Percentiles rank a stretch among this genome's conserved stretches.
Conservation (phyloP, 2,888 invertebrate species). For the Chalcosyrphus nemorum region DNA sequence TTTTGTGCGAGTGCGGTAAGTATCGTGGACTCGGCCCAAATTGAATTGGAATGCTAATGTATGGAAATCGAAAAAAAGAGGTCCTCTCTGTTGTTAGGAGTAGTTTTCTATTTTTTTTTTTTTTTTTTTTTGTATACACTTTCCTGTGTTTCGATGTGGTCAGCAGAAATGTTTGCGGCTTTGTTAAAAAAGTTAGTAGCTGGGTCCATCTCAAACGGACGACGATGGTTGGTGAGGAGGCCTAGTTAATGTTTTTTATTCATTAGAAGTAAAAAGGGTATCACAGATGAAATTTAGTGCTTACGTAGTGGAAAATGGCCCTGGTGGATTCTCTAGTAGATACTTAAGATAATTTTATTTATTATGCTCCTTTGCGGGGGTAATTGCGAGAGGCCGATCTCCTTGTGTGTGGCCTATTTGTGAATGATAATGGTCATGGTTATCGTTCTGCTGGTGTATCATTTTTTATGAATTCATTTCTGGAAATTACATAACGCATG, state of each 20-base stretch:
- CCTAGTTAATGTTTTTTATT: constrained; percentile 72
- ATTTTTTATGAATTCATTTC: constrained; percentile 69
- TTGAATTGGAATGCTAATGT: constrained; percentile 81
- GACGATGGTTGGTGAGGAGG: not conserved
- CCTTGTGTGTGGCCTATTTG: constrained; percentile 46
- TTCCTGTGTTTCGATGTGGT: constrained; percentile 47
- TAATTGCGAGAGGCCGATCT: constrained; percentile 61
- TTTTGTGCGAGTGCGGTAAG: constrained; percentile 56
- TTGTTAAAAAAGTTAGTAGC: constrained; percentile 40
- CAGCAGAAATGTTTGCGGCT: constrained; percentile 65
- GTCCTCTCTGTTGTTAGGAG: constrained; percentile 56
- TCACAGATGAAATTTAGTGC: constrained; percentile 64
- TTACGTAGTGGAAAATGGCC: constrained; percentile 61
- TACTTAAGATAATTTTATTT: constrained; percentile 70
- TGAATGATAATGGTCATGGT: constrained; percentile 61
- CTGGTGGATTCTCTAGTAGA: constrained; percentile 12
- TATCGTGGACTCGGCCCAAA: constrained; percentile 72
- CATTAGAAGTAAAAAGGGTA: constrained; percentile 71
- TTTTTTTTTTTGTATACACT: constrained; percentile 19
- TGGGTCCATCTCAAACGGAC: no score
- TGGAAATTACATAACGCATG: constrained; percentile 51
- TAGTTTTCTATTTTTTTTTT: constrained; percentile 3
- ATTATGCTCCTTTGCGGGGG: constrained; percentile 46
- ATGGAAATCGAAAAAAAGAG: constrained; percentile 79
- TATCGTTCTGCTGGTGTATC: constrained; percentile 43